Evolutionary conservation across 2,888 invertebrate genomes (phyloP).

Genomic region (Toxonevra muliebris): DNA sequence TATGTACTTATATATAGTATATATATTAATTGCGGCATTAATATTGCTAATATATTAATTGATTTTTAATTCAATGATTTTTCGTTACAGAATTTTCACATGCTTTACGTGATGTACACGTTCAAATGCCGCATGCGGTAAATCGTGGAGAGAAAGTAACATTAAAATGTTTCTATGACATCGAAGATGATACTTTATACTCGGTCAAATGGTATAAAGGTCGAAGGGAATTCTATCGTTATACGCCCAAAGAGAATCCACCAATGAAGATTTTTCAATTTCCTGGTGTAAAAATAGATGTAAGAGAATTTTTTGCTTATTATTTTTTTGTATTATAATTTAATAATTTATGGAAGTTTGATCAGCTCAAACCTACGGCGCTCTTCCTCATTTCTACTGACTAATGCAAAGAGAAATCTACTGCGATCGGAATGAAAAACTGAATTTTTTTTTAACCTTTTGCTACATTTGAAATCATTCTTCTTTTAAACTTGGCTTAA

Average conservation of each 20-base stretch:
- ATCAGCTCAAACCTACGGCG: too few species aligned
- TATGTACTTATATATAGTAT: too few species aligned
- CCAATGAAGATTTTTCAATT: slow-evolving; percentile 77
- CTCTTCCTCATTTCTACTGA: too few species aligned
- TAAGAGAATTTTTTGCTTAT: slow-evolving; percentile 70
- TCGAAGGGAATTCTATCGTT: slow-evolving; percentile 82
- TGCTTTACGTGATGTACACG: slow-evolving; percentile 71
- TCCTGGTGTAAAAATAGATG: slow-evolving; percentile 79
- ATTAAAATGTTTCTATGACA: slow-evolving; percentile 78
- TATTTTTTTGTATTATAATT: too few species aligned
- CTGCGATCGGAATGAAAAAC: too few species aligned
- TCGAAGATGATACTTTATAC: slow-evolving; percentile 80
- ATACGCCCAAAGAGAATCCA: slow-evolving; percentile 77
- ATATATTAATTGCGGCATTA: too few species aligned
- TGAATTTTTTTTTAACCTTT: too few species aligned
- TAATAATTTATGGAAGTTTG: too few species aligned
- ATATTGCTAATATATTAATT: too few species aligned
- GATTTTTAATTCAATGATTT: slow-evolving; percentile 22
- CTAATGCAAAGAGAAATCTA: too few species aligned
- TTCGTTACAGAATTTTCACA: slow-evolving; percentile 48
- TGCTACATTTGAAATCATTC: too few species aligned
- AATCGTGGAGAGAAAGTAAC: slow-evolving; percentile 71
- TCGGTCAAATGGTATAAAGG: slow-evolving; percentile 89
- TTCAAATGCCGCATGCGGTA: slow-evolving; percentile 74
- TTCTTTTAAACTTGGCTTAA: too few species aligned